Evolutionary conservation across 2,113 vertebrate species (phyloP), one percentile per base, ranked within the genome.

Genomic region (Oreochromis tanganicae): DNA sequence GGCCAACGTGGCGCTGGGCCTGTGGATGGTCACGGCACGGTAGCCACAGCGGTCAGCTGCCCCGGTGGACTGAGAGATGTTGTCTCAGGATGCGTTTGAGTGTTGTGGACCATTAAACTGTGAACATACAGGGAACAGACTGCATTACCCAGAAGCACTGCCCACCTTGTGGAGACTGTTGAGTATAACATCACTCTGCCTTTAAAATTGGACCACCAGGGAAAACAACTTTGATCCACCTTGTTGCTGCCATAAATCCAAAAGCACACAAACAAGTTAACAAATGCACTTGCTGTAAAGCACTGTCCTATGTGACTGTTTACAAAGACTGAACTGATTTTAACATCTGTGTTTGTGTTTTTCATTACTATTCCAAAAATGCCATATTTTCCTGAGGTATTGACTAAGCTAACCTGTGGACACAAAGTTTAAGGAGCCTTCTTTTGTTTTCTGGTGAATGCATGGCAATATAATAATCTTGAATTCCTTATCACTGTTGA

Each of bases 1-100:
- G n/a, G 97, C 98, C 92, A 99, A 99, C 11, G 98, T 99, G 87
- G 97, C 98, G 4, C 96, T 99, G 88, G 98, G 99, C 85, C 97
- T 99, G 85, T 99, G 99, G 99, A 97, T 99, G 98, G 98, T 99
- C 87, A 99, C 98, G 9, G 98, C 98, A 0, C 97, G 98, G 91
- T 99, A 98, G 95, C 85, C 81, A 5, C 81, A 61, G 85, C 14
- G 4, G 79, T 52, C 4, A 11, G 41, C 55, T 5, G 29, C n/a
- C 16, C 43, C 1, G 41, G 46, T 78, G 73, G 73, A 78, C 46
- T 78, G 27, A 52, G 73, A 78, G 27, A 52, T 78, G 73, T 78
- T 78, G 63, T 85, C 89, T 80, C 50, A 24, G 84, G 84, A 21
- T 54, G 81, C 4, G 52, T 63, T 34, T 11, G 61, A 81, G 56